Evolutionary conservation across 2,797 vertebrate genomes (phyloP).

Genomic region (Limosa lapponica): DNA sequence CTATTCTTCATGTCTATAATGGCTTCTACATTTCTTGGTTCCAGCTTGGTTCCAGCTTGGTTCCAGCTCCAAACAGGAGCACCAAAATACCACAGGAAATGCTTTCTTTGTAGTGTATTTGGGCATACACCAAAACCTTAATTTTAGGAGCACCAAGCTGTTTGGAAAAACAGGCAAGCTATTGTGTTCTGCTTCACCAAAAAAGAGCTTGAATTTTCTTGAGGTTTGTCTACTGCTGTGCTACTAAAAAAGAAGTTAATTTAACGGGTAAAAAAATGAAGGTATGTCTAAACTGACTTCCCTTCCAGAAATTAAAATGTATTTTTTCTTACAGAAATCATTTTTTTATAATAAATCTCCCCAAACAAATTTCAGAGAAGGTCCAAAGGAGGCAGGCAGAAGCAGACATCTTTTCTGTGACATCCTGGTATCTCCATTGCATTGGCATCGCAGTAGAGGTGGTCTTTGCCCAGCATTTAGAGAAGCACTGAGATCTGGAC

Average conservation of each 20-base stretch:
- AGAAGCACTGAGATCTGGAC: background rate
- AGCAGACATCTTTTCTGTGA: background rate
- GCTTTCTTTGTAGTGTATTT: background rate
- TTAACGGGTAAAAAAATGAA: background rate
- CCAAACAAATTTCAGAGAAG: background rate
- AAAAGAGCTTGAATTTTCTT: background rate
- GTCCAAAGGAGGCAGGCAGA: background rate
- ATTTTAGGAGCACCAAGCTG: background rate
- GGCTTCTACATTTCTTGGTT: background rate
- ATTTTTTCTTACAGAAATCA: background rate
- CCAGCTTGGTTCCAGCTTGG: too few species aligned
- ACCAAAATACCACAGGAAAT: background rate
- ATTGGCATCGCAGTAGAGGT: background rate
- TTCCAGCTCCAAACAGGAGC: constrained; percentile 27
- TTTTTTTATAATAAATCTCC: background rate
- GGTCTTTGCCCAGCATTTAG: background rate
- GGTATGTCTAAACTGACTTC: background rate
- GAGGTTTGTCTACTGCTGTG: background rate
- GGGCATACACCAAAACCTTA: background rate
- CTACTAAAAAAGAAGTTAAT: background rate
- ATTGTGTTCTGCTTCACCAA: background rate
- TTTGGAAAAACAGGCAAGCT: background rate
- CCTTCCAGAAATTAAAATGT: background rate
- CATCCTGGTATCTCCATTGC: background rate
- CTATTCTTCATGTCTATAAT: background rate